Evolutionary conservation across 2,797 vertebrate species (phyloP), one percentile per base, ranked within the genome.

Genomic region (Lophius americanus): DNA sequence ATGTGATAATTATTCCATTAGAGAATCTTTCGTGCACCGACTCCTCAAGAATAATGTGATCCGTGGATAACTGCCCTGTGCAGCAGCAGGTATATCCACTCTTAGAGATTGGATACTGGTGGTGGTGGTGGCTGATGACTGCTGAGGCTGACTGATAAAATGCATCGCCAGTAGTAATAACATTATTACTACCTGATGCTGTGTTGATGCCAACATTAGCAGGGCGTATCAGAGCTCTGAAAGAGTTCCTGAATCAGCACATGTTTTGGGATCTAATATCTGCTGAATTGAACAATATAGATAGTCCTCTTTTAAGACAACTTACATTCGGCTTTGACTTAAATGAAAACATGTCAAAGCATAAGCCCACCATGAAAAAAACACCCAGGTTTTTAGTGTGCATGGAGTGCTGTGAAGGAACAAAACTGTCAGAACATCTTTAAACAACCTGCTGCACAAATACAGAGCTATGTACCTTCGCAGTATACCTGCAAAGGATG

Each of bases 191-290:
- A 1, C 23, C 23, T 23, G 35, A 9, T 47, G 48, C 12, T 51
- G 8, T 14, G 14, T 23, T 59, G 4, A 52, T 63, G 7, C 3
- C 33, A 38, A 52, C 39, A 9, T 63, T 32, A 54, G 46, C 54
- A 54, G 7, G 42, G 42, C 55, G 32, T 33, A 67, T 58, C 23
- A 60, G 66, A 60, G 43, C 37, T 60, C 35, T 56, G 7, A 51
- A 52, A 46, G 44, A 51, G 51, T 32, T 53, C 9, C 38, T 10
- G 42, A 69, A 46, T 51, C 57, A 57, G 51, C 6, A 70, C 61
- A 61, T 53, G 61, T 56, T 59, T 60, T 51, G 35, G 46, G 52
- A 70, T 74, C 51, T 67, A 73, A 79, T 79, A 70, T 70, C 63
- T 43, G 56, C 14, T 84, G 13, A 58, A 70, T 59, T 75, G 56